Conservation (phyloP, 2,797 vertebrate species). For the Anomalospiza imberbis region DNA sequence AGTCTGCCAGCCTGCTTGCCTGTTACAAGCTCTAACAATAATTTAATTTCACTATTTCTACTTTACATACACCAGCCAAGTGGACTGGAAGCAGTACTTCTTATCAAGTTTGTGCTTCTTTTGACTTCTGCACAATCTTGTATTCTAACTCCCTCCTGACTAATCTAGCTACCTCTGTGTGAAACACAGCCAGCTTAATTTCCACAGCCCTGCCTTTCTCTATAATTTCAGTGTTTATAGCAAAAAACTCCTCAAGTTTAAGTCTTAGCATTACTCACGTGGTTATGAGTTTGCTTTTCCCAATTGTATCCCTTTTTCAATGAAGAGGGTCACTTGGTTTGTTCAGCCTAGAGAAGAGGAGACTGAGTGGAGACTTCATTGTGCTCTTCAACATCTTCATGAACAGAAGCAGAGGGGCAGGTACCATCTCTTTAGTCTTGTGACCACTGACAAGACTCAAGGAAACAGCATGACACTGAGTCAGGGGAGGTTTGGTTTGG, state of each 20-base stretch:
- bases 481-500: neutral
- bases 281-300: neutral
- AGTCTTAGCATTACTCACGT: neutral
- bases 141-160: neutral
- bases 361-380: neutral
- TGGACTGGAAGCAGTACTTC: neutral
- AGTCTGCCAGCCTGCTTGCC: neutral
- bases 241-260: neutral
- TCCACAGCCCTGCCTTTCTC: neutral
- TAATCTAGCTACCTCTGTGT: no score
- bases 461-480: neutral
- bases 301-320: neutral
- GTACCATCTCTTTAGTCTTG: neutral
- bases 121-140: neutral
- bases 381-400: neutral
- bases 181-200: neutral
- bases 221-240: neutral
- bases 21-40: neutral
- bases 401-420: neutral
- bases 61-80: neutral
- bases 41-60: neutral
- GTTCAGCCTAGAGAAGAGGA: neutral
- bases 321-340: neutral
- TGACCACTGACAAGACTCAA: neutral
- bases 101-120: neutral